Evolutionary conservation across 2,797 vertebrate genomes (phyloP).

Genomic region (Anomalospiza imberbis): DNA sequence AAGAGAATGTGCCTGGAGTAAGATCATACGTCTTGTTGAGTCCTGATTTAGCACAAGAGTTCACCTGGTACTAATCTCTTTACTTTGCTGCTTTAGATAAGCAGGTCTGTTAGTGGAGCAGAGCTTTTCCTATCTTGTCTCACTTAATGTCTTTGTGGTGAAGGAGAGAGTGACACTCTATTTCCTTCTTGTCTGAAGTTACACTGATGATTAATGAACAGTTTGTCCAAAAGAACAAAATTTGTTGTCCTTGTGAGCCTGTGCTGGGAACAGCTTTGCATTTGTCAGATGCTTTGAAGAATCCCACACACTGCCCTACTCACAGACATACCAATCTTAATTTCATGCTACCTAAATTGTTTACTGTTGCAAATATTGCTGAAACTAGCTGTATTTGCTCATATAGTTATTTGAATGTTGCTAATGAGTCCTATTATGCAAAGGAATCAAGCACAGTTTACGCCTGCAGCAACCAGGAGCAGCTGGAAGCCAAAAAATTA

Average conservation of each 20-base stretch:
- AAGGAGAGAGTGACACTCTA: not conserved
- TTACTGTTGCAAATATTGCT: not conserved
- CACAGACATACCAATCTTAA: not conserved
- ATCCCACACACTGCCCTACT: not conserved
- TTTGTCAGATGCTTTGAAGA: conserved; percentile 23
- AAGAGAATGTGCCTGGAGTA: not conserved
- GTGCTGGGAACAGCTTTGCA: not conserved
- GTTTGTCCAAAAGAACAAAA: not conserved
- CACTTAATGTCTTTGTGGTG: not conserved
- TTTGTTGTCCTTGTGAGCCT: conserved; percentile 21
- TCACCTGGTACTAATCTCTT: not conserved
- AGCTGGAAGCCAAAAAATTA: not conserved
- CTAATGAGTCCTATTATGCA: not conserved
- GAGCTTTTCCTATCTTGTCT: not conserved
- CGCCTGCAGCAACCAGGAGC: not conserved
- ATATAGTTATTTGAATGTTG: not conserved
- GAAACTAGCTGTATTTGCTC: not conserved
- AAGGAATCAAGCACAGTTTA: not conserved
- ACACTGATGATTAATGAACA: not conserved
- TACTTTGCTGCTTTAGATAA: not conserved
- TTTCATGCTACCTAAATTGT: not conserved
- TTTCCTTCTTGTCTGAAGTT: conserved; percentile 3
- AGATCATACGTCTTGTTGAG: not conserved
- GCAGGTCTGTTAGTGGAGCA: not conserved
- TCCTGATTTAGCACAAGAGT: not conserved